Conservation (phyloP, 2,888 invertebrate species). For the Plebejus argus region DNA sequence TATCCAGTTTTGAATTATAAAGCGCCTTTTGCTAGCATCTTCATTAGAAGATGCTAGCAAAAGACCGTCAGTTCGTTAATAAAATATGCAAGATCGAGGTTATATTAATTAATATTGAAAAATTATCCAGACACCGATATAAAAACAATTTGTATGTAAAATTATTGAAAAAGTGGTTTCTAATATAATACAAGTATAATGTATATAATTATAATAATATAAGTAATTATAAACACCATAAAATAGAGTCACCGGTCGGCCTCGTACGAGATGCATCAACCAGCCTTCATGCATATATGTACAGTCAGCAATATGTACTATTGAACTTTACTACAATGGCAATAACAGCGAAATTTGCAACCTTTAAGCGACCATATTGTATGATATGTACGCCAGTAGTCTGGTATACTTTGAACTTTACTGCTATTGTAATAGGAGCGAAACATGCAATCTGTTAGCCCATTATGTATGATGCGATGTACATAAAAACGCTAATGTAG, state of each 20-base stretch:
- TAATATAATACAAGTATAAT: background rate
- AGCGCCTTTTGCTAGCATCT: background rate
- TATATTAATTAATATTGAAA: background rate
- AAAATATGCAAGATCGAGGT: too few species aligned
- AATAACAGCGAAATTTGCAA: background rate
- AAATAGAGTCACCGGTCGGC: background rate
- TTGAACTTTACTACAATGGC: background rate
- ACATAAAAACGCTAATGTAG: background rate
- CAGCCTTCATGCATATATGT: background rate
- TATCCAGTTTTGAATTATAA: background rate
- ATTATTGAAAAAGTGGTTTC: background rate
- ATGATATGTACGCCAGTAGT: background rate
- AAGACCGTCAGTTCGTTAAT: too few species aligned
- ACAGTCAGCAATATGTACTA: background rate
- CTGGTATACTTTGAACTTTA: background rate
- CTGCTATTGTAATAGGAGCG: background rate
- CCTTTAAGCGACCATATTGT: background rate
- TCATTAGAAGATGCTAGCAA: too few species aligned
- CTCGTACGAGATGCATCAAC: conserved; percentile 6
- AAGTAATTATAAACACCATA: background rate
- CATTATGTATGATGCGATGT: background rate
- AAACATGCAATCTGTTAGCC: background rate
- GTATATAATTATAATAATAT: background rate
- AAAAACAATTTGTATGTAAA: background rate
- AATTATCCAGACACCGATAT: background rate